Conservation (phyloP, 2,113 vertebrate genomes). For the Rutilus rutilus region DNA sequence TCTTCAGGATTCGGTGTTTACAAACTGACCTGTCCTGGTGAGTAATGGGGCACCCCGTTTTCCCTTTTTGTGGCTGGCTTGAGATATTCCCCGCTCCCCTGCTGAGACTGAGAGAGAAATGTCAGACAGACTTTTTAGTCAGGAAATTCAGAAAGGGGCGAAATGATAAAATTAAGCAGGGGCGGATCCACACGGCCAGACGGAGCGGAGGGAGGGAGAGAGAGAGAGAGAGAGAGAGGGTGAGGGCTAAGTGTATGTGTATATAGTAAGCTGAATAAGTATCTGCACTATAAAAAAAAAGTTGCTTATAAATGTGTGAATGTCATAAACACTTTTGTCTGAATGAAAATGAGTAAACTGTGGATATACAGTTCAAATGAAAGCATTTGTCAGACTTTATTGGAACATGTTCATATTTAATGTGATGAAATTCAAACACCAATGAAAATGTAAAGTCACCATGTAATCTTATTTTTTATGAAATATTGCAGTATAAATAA, state of each 20-base stretch:
- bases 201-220: neutral
- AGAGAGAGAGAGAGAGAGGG: neutral
- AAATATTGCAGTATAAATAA: no score
- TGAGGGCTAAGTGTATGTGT: neutral
- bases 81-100: slow-evolving; percentile 22
- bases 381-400: neutral
- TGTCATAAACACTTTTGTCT: neutral
- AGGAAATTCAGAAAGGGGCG: slow-evolving; percentile 32
- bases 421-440: neutral
- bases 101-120: slow-evolving; percentile 46
- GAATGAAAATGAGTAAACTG: neutral
- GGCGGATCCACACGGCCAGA: slow-evolving; percentile 53
- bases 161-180: slow-evolving; percentile 43
- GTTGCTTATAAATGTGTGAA: neutral
- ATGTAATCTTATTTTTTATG: no score
- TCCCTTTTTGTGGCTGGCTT: slow-evolving; percentile 21
- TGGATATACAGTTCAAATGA: neutral
- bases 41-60: slow-evolving; percentile 2
- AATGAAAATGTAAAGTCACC: neutral
- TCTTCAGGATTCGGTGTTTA: slow-evolving; percentile 33
- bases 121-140: slow-evolving; percentile 44
- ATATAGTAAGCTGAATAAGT: neutral
- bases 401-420: neutral
- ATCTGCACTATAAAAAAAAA: neutral
- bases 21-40: slow-evolving; percentile 42